phyloP scores from a whole-genome alignment of 2,888 invertebrate genomes.

The Tyria jacobaeae region DNA sequence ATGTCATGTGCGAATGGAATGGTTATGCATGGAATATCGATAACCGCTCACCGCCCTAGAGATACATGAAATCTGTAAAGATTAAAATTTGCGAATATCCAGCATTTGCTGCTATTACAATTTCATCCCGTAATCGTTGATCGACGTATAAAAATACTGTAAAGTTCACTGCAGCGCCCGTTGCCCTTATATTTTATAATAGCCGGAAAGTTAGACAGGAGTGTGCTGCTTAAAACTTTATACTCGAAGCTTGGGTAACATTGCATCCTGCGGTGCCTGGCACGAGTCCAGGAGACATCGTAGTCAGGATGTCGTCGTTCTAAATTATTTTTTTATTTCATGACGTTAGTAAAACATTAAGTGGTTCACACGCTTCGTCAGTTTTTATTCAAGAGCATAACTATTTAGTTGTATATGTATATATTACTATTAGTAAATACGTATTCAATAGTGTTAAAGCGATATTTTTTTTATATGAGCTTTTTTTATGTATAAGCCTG shows the following conservation, averaged over 20 bases:
- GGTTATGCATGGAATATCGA: slow-evolving; percentile 41
- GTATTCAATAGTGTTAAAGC: too few species aligned
- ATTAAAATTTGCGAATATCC: slow-evolving; percentile 67
- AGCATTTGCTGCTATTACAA: slow-evolving; percentile 45
- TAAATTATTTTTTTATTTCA: slow-evolving; percentile 76
- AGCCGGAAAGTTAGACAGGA: slow-evolving; percentile 65
- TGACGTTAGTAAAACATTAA: slow-evolving; percentile 60
- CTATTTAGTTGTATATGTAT: slow-evolving; percentile 31
- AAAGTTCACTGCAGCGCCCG: slow-evolving; percentile 42
- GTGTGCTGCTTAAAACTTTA: slow-evolving; percentile 70
- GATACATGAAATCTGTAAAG: slow-evolving; percentile 48
- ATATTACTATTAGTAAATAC: too few species aligned
- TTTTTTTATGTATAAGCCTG: too few species aligned
- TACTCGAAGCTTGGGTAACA: slow-evolving; percentile 61
- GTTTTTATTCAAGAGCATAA: slow-evolving; percentile 43
- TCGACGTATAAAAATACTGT: slow-evolving; percentile 63
- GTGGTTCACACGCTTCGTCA: slow-evolving; percentile 35
- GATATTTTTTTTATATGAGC: too few species aligned
- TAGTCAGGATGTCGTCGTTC: slow-evolving; percentile 61
- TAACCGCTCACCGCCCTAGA: slow-evolving; percentile 34
- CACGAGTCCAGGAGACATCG: slow-evolving; percentile 62
- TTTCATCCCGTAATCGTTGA: slow-evolving; percentile 66
- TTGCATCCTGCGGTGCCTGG: slow-evolving; percentile 66
- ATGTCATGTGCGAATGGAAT: slow-evolving; percentile 46
- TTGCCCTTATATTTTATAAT: slow-evolving; percentile 67